Conservation (phyloP, 2,888 invertebrate genomes). For the Brenthis daphne region DNA sequence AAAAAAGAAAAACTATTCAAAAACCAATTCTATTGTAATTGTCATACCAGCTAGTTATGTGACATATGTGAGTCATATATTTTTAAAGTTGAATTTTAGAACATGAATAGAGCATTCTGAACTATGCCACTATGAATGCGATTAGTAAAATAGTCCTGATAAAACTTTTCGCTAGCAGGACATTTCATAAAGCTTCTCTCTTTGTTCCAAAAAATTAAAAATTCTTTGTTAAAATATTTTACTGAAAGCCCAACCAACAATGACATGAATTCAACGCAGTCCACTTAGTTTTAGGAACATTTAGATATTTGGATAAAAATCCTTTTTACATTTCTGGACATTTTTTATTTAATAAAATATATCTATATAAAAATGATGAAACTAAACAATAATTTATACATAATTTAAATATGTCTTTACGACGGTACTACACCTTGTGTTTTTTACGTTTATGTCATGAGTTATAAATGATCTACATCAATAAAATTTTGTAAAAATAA, state of each 20-base stretch:
- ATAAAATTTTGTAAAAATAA: too few relatives aligned
- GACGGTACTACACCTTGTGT: too few relatives aligned
- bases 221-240: slow-evolving; percentile 28
- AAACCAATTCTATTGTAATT: not conserved
- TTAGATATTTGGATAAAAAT: slow-evolving; percentile 18
- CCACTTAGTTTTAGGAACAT: slow-evolving; percentile 19
- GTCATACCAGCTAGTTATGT: slow-evolving; percentile 6
- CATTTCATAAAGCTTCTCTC: slow-evolving; percentile 19
- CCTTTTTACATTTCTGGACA: slow-evolving; percentile 11
- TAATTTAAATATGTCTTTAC: too few relatives aligned
- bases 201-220: slow-evolving; percentile 27
- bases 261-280: slow-evolving; percentile 23
- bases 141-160: slow-evolving; percentile 28
- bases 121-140: slow-evolving; percentile 23
- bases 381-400: too few relatives aligned
- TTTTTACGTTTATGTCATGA: too few relatives aligned
- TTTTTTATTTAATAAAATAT: slow-evolving; percentile 10
- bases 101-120: slow-evolving; percentile 23
- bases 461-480: too few relatives aligned
- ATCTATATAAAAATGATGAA: not conserved
- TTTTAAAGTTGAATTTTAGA: slow-evolving; percentile 24
- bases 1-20: too few relatives aligned
- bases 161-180: slow-evolving; percentile 25
- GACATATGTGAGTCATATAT: slow-evolving; percentile 12
- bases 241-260: slow-evolving; percentile 24